Evolutionary conservation across 2,797 vertebrate genomes (phyloP).

Genomic region (Eleutherodactylus coqui): DNA sequence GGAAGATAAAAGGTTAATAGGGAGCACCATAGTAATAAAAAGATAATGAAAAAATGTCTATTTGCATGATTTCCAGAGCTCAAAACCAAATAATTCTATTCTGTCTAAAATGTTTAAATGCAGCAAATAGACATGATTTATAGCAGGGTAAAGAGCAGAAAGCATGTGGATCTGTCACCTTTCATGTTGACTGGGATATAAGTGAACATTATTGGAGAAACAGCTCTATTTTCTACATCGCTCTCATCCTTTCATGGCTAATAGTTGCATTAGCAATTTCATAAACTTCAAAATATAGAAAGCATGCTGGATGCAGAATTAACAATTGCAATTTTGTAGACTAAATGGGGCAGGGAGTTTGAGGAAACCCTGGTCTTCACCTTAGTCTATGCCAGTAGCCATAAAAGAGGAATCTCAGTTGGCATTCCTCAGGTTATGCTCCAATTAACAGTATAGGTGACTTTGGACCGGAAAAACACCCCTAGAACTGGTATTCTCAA

Average conservation of each 20-base stretch:
- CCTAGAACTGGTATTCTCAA: too few species aligned
- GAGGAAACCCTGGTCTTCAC: not conserved
- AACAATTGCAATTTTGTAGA: not conserved
- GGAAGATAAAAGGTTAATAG: conserved; percentile 59
- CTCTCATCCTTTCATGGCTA: not conserved
- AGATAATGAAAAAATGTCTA: conserved; percentile 47
- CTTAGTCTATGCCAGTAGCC: not conserved
- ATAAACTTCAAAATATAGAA: not conserved
- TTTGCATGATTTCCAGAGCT: conserved; percentile 37
- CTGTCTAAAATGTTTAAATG: conserved; percentile 39
- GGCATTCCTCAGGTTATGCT: too few species aligned
- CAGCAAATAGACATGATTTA: conserved; percentile 30
- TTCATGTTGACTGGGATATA: conserved; percentile 18
- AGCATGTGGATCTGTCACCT: conserved; percentile 2
- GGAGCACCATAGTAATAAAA: conserved; percentile 49
- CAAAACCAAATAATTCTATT: conserved; percentile 35
- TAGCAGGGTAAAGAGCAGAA: conserved; percentile 21
- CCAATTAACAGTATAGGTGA: too few species aligned
- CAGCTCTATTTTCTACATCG: conserved; percentile 8
- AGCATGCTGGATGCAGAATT: not conserved
- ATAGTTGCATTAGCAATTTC: not conserved
- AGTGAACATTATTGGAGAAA: conserved; percentile 20
- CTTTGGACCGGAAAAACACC: too few species aligned
- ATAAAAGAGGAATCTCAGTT: too few species aligned
- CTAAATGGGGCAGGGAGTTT: not conserved